A percentile compares a stretch with the other conserved stretches of the same genome.
phyloP scores from a whole-genome alignment of 2,113 vertebrate genomes.

The Nematolebias whitei region DNA sequence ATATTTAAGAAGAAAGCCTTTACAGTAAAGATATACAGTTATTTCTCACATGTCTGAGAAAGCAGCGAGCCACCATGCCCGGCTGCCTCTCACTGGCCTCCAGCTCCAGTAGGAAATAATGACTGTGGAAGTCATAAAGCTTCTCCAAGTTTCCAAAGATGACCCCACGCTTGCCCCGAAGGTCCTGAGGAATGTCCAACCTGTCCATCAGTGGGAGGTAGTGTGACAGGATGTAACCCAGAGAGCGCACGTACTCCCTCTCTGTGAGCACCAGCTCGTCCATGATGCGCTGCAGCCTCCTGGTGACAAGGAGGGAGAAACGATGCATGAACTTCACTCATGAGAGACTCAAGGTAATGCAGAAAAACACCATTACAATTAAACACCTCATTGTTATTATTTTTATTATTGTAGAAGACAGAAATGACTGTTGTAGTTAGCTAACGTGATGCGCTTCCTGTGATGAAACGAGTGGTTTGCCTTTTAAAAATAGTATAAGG shows the following conservation, averaged over 20 bases:
- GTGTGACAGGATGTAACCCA: conserved; percentile 79
- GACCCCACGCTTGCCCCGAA: conserved; percentile 77
- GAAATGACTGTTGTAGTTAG: background rate
- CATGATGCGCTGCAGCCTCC: conserved; percentile 80
- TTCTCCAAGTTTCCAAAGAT: conserved; percentile 85
- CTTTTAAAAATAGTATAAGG: too few species aligned
- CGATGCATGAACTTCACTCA: background rate
- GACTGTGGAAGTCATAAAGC: conserved; percentile 81
- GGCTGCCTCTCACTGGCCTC: conserved; percentile 77
- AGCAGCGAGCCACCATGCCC: conserved; percentile 78
- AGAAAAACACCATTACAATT: background rate
- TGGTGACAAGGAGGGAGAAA: conserved; percentile 37
- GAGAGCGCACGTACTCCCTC: conserved; percentile 77
- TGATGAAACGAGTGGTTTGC: too few species aligned
- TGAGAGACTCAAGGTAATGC: too few species aligned
- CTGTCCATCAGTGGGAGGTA: conserved; percentile 81
- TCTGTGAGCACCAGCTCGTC: conserved; percentile 83
- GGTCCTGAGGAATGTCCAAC: conserved; percentile 80
- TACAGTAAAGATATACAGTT: background rate
- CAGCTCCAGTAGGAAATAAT: conserved; percentile 80
- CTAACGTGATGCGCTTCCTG: background rate
- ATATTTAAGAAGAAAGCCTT: background rate
- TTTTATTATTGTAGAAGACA: background rate
- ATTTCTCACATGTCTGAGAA: conserved; percentile 78
- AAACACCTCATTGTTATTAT: background rate